A percentile compares a stretch with the other conserved stretches of the same genome.
Evolutionary conservation across 1,140 invertebrate species (phyloP).

Genomic region (Cyrtorhinus lividipennis): DNA sequence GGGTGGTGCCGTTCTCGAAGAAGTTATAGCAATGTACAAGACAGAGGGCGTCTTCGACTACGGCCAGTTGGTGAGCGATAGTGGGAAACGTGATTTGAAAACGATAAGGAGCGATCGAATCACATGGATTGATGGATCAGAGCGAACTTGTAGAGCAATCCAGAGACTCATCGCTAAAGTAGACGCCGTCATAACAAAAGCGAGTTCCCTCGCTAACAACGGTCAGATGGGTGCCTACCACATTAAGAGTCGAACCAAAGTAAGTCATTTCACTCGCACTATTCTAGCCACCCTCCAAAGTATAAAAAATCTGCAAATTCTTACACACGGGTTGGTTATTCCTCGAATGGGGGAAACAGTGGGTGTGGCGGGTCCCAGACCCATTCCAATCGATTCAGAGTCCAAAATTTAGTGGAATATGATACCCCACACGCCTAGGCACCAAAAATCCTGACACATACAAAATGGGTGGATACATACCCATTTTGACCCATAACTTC

Average conservation of each 20-base stretch:
- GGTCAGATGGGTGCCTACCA: slow-evolving; percentile 68
- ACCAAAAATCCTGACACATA: no score
- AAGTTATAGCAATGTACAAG: slow-evolving; percentile 67
- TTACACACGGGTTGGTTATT: no score
- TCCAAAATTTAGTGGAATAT: no score
- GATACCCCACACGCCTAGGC: no score
- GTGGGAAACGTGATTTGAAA: slow-evolving; percentile 30
- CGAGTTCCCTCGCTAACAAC: slow-evolving; percentile 65
- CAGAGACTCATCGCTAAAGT: slow-evolving; percentile 60
- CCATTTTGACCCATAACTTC: no score
- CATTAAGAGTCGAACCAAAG: slow-evolving; percentile 83
- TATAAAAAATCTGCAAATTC: no score
- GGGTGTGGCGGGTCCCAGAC: no score
- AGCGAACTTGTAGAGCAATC: slow-evolving; percentile 64
- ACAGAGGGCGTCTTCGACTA: slow-evolving; percentile 68
- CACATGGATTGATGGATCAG: slow-evolving; percentile 79
- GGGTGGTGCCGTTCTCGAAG: slow-evolving; percentile 62
- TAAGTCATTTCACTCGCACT: no score
- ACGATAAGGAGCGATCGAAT: slow-evolving; percentile 79
- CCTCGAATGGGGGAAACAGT: no score
- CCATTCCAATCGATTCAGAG: no score
- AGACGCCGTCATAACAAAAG: slow-evolving; percentile 55
- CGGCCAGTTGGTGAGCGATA: slow-evolving; percentile 65
- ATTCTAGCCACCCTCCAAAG: no score
- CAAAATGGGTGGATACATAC: no score